These are phyloP conservation scores for Rutilus rutilus DNA, from an alignment of 2,113 vertebrate genomes.

Conservation along the genomic window DNA sequence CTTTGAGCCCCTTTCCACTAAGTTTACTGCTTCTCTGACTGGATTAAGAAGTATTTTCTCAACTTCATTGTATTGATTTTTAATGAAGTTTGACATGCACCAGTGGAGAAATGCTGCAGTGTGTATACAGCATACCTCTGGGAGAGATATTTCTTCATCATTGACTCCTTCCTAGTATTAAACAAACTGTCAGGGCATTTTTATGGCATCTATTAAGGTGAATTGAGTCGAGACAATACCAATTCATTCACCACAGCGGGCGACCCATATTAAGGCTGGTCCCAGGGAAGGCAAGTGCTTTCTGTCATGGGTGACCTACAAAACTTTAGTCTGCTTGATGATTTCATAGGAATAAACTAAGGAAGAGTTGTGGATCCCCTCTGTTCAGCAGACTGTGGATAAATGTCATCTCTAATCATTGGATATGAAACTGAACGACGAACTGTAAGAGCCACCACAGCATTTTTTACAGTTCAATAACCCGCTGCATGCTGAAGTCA, in stretches of 20 bases:
- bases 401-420: constrained; percentile 27
- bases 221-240: constrained; percentile 65
- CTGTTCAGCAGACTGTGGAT: constrained; percentile 25
- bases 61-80: constrained; percentile 14
- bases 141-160: constrained; percentile 55
- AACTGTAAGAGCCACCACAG: neutral
- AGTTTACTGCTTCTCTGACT: neutral
- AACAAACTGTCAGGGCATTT: constrained; percentile 45
- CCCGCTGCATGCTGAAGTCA: neutral
- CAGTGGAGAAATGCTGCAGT: neutral
- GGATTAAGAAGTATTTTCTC: neutral
- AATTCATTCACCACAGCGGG: constrained; percentile 58
- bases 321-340: constrained; percentile 72
- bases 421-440: constrained; percentile 13
- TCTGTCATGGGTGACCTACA: constrained; percentile 76
- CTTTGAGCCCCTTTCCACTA: neutral
- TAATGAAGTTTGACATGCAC: neutral
- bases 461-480: constrained; percentile 6
- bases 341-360: constrained; percentile 67
- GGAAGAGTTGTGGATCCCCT: neutral
- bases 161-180: constrained; percentile 42
- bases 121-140: neutral
- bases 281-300: constrained; percentile 64
- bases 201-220: constrained; percentile 63
- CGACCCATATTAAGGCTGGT: constrained; percentile 72